These are phyloP conservation scores for Eupithecia subfuscata DNA, from an alignment of 2,888 invertebrate species.

Conservation along the genomic window DNA sequence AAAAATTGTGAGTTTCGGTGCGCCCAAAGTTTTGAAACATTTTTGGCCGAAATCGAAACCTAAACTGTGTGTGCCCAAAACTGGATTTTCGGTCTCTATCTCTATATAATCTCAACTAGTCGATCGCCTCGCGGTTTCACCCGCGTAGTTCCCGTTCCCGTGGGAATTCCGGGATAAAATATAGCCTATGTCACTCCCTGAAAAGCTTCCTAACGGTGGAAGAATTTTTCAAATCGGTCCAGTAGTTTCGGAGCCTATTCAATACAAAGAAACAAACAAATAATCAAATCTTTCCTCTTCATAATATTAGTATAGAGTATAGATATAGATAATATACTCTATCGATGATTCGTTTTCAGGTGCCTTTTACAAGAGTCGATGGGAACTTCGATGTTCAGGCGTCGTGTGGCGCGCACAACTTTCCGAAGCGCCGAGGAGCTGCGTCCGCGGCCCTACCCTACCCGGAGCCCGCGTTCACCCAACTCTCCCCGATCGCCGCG, in stretches of 20 bases:
- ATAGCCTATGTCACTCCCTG: no score
- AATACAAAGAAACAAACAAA: no score
- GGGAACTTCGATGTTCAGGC: slow-evolving; percentile 65
- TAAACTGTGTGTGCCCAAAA: neutral
- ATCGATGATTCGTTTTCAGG: slow-evolving; percentile 48
- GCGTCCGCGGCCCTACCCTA: slow-evolving; percentile 66
- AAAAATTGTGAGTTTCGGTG: neutral
- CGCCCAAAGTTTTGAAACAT: neutral
- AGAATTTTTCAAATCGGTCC: no score
- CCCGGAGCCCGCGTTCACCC: slow-evolving; percentile 52
- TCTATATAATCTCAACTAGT: no score
- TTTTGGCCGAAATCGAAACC: neutral
- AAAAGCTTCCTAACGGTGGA: no score
- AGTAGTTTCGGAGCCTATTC: no score
- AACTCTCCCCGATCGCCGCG: slow-evolving; percentile 56
- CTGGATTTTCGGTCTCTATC: neutral
- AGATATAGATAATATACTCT: no score
- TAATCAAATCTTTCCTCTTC: no score
- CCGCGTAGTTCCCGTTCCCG: no score
- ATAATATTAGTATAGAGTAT: no score
- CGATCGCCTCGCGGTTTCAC: no score
- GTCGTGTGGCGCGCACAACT: slow-evolving; percentile 64
- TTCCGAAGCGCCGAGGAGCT: slow-evolving; percentile 76
- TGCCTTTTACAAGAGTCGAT: slow-evolving; percentile 74
- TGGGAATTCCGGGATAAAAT: no score